Evolutionary conservation across 1,140 invertebrate genomes (phyloP).

Genomic region (Drosophila nigromelanica): DNA sequence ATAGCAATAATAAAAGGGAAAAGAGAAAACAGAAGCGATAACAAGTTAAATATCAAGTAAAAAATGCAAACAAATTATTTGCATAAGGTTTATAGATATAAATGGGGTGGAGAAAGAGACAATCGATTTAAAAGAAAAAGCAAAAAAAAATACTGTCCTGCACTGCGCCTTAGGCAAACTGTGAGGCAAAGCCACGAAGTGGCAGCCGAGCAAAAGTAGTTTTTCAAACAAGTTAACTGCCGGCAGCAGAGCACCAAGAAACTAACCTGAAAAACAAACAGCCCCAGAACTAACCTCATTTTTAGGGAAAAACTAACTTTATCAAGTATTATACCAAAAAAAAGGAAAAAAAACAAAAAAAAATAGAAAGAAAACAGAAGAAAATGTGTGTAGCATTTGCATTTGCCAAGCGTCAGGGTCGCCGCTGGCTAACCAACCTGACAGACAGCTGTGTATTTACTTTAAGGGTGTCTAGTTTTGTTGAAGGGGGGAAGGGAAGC

Average conservation of each 20-base stretch:
- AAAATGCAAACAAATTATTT: slow-evolving; percentile 80
- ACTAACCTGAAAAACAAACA: slow-evolving; percentile 5
- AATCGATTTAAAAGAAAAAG: slow-evolving; percentile 56
- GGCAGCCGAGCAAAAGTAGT: slow-evolving; percentile 15
- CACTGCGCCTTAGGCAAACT: slow-evolving; percentile 25
- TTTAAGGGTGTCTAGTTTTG: not conserved
- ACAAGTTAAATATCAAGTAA: slow-evolving; percentile 78
- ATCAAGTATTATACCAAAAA: not conserved
- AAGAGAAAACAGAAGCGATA: slow-evolving; percentile 45
- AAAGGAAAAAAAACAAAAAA: not conserved
- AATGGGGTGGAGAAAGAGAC: not conserved
- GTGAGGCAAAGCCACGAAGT: slow-evolving; percentile 17
- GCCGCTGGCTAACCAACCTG: slow-evolving; percentile 18
- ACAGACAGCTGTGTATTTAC: slow-evolving; percentile 9
- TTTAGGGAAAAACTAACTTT: slow-evolving; percentile 8
- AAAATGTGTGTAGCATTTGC: slow-evolving; percentile 65
- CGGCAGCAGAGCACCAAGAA: not conserved
- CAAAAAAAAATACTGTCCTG: slow-evolving; percentile 20
- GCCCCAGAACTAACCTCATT: not conserved
- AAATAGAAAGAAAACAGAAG: not conserved
- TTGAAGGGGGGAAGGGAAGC: not conserved
- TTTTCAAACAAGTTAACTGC: slow-evolving; percentile 6
- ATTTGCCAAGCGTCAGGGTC: slow-evolving; percentile 63
- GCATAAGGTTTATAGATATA: slow-evolving; percentile 54
- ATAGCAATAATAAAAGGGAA: slow-evolving; percentile 29